Evolutionary conservation across 2,797 vertebrate species (phyloP), one percentile per base, ranked within the genome.

Genomic region (Phalanger gymnotis): DNA sequence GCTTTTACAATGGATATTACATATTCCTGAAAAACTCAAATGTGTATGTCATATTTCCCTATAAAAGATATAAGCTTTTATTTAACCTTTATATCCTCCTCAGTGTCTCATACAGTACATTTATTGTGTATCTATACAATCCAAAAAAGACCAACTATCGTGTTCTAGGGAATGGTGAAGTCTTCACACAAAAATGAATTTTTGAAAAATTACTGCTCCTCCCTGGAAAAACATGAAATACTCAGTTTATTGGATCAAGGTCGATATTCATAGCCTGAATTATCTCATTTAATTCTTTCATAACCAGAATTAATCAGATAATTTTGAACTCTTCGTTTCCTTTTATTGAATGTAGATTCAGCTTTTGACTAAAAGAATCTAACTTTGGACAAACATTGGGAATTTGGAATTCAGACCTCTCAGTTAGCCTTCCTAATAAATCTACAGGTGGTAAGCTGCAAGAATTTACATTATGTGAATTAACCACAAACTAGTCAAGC

Each of bases 381-480:
- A 81, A 81, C 19, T 81, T 22, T 81, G 40, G 40, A 4, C 40
- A 81, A 81, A 81, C 12, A 11, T 27, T 81, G 73, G 40, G 40
- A 81, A 47, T 81, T 81, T 81, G 73, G 73, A 81, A 81, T 47
- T 40, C 73, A 81, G 22, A 81, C 73, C 22, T 81, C 47, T 81
- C 73, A 47, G 2, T 4, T 1, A 19, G 22, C 28, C 22, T 81
- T 55, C 27, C 14, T 1, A 0, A 0, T 9, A 19, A 0, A 9
- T 53, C 1, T 28, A 7, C 53, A 5, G 12, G 16, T 14, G 34
- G 11, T 0, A 2, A 10, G 22, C 40, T 47, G 40, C 19, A 47
- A 81, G 73, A 81, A 81, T 81, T 81, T 47, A 47, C 40, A 81
- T 1, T 2, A 14, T 0, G 14, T 47, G 81, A 25, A 16, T 19